A percentile compares a stretch with the other conserved stretches of the same genome.
Evolutionary conservation across 2,797 vertebrate genomes (phyloP).

Genomic region (Enteromius radiatus): DNA sequence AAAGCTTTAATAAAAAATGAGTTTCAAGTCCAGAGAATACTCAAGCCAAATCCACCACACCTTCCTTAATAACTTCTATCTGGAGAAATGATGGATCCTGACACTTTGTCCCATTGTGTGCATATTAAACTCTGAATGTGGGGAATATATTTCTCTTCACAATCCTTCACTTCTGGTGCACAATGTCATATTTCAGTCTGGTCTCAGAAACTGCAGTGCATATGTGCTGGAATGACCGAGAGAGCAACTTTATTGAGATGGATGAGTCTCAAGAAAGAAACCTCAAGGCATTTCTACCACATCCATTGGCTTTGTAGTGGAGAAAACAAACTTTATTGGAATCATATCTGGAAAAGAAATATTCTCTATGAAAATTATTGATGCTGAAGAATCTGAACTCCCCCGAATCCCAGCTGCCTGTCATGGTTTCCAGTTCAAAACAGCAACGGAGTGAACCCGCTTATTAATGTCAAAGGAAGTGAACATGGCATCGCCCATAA

Average conservation of each 20-base stretch:
- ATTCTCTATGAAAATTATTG: conserved; percentile 50
- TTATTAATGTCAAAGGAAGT: conserved; percentile 10
- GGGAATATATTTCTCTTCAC: neutral
- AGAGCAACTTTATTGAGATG: conserved; percentile 49
- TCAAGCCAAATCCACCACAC: neutral
- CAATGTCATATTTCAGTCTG: conserved; percentile 11
- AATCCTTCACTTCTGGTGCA: conserved; percentile 25
- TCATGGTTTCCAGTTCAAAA: conserved; percentile 25
- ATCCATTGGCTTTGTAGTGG: conserved; percentile 48
- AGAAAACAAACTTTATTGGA: conserved; percentile 47
- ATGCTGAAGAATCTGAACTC: conserved; percentile 38
- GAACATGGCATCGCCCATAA: neutral
- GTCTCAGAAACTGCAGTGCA: neutral
- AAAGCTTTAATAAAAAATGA: conserved; percentile 3
- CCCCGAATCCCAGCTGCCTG: neutral
- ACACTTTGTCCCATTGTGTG: conserved; percentile 2
- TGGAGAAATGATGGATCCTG: conserved; percentile 19
- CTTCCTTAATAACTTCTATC: conserved; percentile 13
- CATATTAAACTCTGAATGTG: conserved; percentile 17
- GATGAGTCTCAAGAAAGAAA: conserved; percentile 48
- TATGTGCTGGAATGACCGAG: conserved; percentile 34
- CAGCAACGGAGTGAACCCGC: neutral
- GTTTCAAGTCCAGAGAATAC: neutral
- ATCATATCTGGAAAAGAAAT: conserved; percentile 31
- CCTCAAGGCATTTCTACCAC: conserved; percentile 49